Evolutionary conservation across 2,888 invertebrate species (phyloP), one percentile per base, ranked within the genome.

Genomic region (Andricus curvator): DNA sequence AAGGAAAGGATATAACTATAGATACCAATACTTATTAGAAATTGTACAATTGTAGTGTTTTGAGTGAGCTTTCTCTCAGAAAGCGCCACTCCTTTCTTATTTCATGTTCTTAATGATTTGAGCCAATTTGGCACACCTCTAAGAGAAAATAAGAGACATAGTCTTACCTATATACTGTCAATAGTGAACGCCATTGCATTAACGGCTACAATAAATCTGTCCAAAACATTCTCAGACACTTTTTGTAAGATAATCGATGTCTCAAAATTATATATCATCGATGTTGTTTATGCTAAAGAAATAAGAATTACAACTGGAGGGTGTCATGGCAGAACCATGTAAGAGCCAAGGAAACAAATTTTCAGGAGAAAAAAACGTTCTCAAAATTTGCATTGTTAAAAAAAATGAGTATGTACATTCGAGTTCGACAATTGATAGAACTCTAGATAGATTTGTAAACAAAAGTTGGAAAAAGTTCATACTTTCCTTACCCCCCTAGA

Each of bases 71-170:
- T 66, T 66, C 66, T 22, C 66, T 41, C 33, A 33, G 66, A 66
- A 66, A 66, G 66, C 41, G 37, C 66, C 41, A 37, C 66, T 66
- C 66, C 66, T 66, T 66, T 20, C 33, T 66, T 37, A 66, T 29
- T 66, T 66, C 33, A 33, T 29, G 64, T 13, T 37, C n/a, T 20
- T 41, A 66, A 66, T 66, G 66, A 66, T 66, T 66, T 66, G 20
- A 41, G 66, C 37, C 66, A 33, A 66, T 66, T 66, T 66, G 66
- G 66, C 66, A 66, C 66, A 66, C 66, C 66, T 33, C 13, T 66
- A n/a, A 41, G 66, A 66, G 33, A 66, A 66, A 62, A 62, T 33
- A 3, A 66, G n/a, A n/a, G 66, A 41, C 33, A 37, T 33, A 66
- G 22, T 66, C 33, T 66, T 13, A 11, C n/a, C 22, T 17, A 48